phyloP scores from a whole-genome alignment of 2,888 invertebrate genomes.

The Nesidiocoris tenuis region DNA sequence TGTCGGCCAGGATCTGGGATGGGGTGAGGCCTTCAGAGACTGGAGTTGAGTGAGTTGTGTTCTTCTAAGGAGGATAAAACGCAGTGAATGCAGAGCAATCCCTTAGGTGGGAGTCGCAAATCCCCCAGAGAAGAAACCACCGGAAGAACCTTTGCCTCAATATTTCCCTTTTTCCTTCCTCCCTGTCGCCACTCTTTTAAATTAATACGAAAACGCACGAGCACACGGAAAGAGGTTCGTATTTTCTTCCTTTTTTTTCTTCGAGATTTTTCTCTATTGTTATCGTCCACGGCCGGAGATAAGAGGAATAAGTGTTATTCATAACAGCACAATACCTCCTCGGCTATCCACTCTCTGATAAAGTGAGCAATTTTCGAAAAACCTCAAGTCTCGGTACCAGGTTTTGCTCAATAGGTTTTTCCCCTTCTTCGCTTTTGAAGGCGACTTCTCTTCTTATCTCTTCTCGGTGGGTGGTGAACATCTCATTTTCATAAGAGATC shows the following conservation, averaged over 20 bases:
- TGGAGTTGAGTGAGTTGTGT: neutral
- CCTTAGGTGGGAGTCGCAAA: conserved; percentile 41
- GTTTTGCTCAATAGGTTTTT: conserved; percentile 19
- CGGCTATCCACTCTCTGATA: conserved; percentile 15
- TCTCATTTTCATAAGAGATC: neutral
- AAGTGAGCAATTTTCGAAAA: conserved; percentile 38
- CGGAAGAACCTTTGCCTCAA: conserved; percentile 9
- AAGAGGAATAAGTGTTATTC: conserved; percentile 44
- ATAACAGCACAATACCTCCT: conserved; percentile 40
- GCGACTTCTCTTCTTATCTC: neutral
- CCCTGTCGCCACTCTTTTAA: conserved; percentile 39
- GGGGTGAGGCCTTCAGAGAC: neutral
- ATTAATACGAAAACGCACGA: conserved; percentile 37
- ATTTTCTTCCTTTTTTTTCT: conserved; percentile 15
- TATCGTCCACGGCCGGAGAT: conserved; percentile 31
- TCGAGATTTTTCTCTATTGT: conserved; percentile 34
- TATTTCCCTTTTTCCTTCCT: conserved; percentile 23
- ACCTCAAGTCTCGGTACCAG: conserved; percentile 13
- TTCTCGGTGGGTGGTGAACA: neutral
- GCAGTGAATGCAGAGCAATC: conserved; percentile 30
- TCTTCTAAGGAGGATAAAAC: conserved; percentile 8
- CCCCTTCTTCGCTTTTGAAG: neutral
- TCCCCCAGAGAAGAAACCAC: conserved; percentile 12
- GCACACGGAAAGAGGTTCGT: neutral
- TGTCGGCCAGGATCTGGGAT: no score